Conservation (phyloP, 2,797 vertebrate genomes). For the Dendrocincla fuliginosa region DNA sequence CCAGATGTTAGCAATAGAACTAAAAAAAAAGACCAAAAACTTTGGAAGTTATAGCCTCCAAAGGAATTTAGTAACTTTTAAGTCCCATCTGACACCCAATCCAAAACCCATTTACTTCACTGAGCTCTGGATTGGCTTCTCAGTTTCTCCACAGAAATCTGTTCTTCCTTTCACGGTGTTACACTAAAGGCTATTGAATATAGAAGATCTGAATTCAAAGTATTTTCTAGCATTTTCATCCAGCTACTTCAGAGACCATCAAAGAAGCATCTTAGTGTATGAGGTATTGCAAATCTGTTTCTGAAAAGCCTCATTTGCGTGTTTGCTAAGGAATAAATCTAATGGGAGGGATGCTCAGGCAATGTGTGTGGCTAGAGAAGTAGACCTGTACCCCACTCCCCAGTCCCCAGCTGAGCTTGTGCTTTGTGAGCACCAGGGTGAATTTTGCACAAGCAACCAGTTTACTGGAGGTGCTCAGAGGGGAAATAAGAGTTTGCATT, state of each 20-base stretch:
- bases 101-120: not conserved
- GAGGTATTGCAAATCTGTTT: not conserved
- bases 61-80: not conserved
- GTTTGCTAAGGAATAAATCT: not conserved
- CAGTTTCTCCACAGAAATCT: not conserved
- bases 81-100: not conserved
- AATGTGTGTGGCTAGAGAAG: fast-evolving
- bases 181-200: not conserved
- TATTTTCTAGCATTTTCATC: not conserved
- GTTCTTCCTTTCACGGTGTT: not conserved
- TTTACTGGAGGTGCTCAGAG: not conserved
- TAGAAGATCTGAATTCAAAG: not conserved
- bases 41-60: not conserved
- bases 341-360: not conserved
- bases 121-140: not conserved
- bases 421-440: not conserved
- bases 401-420: not conserved
- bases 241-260: not conserved
- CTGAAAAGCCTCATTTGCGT: not conserved
- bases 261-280: not conserved
- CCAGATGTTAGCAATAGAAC: not conserved
- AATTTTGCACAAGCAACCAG: not conserved
- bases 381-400: not conserved
- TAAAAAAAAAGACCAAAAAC: not conserved
- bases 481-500: not conserved